Evolutionary conservation across 2,797 vertebrate genomes (phyloP).

Genomic region (Peromyscus attwateri): DNA sequence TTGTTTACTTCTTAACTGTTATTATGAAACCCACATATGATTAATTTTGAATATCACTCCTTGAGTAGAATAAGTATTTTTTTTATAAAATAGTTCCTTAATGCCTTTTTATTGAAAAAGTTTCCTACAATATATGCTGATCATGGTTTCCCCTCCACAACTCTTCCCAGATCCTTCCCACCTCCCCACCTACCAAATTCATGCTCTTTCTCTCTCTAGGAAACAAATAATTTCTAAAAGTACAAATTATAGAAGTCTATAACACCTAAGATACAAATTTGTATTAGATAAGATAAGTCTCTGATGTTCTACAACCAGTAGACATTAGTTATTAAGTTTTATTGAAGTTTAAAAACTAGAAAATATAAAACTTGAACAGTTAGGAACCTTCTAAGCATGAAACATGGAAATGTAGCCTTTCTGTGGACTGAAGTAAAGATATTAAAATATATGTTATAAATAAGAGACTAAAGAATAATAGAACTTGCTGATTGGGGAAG

Average conservation of each 20-base stretch:
- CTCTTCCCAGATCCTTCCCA: not conserved
- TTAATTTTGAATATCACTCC: slow-evolving; percentile 15
- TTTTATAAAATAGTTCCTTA: not conserved
- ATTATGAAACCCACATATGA: not conserved
- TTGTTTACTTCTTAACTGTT: not conserved
- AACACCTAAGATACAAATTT: slow-evolving; percentile 23
- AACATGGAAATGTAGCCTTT: not conserved
- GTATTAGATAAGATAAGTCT: slow-evolving; percentile 1
- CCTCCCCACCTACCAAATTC: not conserved
- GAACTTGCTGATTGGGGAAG: not conserved
- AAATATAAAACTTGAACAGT: not conserved
- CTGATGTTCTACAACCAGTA: slow-evolving; percentile 5
- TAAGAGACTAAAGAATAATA: slow-evolving; percentile 5
- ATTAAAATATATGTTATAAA: slow-evolving; percentile 16
- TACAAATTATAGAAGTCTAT: not conserved
- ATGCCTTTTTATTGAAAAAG: not conserved
- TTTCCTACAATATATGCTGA: not conserved
- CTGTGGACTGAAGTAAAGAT: not conserved
- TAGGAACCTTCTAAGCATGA: not conserved
- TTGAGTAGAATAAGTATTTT: not conserved
- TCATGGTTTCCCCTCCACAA: too few species aligned
- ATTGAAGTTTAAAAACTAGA: not conserved
- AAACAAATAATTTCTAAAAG: slow-evolving; percentile 23
- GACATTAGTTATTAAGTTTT: not conserved
- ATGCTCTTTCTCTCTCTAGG: not conserved